These are phyloP conservation scores for Electrona antarctica DNA, from an alignment of 2,113 vertebrate genomes.

Conservation along the genomic window DNA sequence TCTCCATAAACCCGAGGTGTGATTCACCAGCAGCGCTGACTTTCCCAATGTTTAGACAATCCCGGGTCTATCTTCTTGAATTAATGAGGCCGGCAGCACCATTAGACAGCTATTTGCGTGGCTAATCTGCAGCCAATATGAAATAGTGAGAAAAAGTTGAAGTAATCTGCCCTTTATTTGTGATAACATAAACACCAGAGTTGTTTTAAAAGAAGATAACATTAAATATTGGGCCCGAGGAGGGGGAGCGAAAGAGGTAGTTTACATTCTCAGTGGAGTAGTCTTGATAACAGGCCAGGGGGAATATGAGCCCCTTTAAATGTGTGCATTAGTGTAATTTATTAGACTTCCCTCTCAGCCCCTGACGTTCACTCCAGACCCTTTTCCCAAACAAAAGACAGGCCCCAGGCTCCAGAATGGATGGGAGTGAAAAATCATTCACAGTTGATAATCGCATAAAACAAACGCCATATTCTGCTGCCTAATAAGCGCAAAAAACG, in stretches of 20 bases:
- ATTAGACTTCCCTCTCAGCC: constrained; percentile 78
- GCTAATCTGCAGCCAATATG: constrained; percentile 61
- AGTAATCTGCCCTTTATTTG: constrained; percentile 78
- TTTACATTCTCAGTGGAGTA: constrained; percentile 84
- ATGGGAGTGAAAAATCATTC: constrained; percentile 82
- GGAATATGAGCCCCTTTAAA: constrained; percentile 85
- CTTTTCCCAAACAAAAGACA: constrained; percentile 79
- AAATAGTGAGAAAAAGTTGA: constrained; percentile 72
- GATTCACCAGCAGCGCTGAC: constrained; percentile 66
- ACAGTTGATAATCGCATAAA: constrained; percentile 90
- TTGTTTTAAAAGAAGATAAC: constrained; percentile 83
- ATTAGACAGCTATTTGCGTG: constrained; percentile 72
- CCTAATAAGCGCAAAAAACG: constrained; percentile 92
- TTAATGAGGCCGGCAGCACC: constrained; percentile 68
- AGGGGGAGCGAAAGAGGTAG: constrained; percentile 74
- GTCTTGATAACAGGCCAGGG: constrained; percentile 85
- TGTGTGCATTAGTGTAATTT: constrained; percentile 86
- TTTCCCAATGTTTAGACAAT: constrained; percentile 66
- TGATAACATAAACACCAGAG: constrained; percentile 79
- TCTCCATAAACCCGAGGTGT: constrained; percentile 74
- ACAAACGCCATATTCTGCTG: constrained; percentile 89
- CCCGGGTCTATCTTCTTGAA: constrained; percentile 69
- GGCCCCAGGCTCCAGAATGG: constrained; percentile 70
- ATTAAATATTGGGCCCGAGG: constrained; percentile 81
- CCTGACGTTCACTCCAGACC: constrained; percentile 66